phyloP scores from a whole-genome alignment of 1,140 invertebrate genomes.

The Bombus ignitus region DNA sequence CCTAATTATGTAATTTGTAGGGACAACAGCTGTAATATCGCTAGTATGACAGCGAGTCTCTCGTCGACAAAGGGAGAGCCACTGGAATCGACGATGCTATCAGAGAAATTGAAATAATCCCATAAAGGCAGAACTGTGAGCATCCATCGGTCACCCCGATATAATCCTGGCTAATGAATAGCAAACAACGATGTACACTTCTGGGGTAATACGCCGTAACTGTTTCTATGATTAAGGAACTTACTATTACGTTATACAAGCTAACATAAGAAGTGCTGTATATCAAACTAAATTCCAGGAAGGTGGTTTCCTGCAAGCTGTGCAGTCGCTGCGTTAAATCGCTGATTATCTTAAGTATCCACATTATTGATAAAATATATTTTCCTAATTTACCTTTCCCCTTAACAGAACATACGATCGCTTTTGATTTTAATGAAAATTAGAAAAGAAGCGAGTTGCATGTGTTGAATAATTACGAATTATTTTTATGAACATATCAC shows the following conservation, averaged over 20 bases:
- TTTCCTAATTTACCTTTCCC: background rate
- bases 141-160: slow-evolving; percentile 50
- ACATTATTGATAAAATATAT: background rate
- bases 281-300: slow-evolving; percentile 4
- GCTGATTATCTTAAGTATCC: slow-evolving; percentile 1
- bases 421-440: background rate
- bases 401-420: background rate
- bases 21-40: slow-evolving; percentile 40
- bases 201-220: slow-evolving; percentile 42
- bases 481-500: background rate
- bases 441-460: no score
- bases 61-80: slow-evolving; percentile 26
- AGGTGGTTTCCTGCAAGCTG: background rate
- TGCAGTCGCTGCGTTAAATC: background rate
- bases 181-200: slow-evolving; percentile 46
- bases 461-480: no score
- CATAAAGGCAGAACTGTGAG: slow-evolving; percentile 51
- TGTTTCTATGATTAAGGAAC: slow-evolving; percentile 53
- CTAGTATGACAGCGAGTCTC: slow-evolving; percentile 38
- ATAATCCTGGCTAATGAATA: slow-evolving; percentile 67
- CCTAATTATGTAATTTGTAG: no score
- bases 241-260: background rate
- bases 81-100: slow-evolving; percentile 6
- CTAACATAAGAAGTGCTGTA: background rate
- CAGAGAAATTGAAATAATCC: slow-evolving; percentile 57